Evolutionary conservation across 1,140 invertebrate species (phyloP).

Genomic region (Drosophila navojoa): DNA sequence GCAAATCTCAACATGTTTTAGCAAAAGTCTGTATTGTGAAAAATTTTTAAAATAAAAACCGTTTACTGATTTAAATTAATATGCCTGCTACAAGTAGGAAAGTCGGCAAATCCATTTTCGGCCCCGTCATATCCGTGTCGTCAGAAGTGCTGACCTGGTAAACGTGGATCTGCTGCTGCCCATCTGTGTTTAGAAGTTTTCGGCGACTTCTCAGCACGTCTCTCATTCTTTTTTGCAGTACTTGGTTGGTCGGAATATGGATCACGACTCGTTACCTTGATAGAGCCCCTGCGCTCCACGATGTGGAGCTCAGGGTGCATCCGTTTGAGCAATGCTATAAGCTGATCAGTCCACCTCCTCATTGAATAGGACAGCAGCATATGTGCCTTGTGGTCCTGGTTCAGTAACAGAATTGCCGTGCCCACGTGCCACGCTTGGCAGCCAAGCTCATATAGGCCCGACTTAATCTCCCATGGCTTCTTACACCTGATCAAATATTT

Average conservation of each 20-base stretch:
- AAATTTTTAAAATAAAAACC: conserved; percentile 7
- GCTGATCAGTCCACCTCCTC: not conserved
- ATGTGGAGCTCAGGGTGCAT: not conserved
- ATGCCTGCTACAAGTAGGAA: conserved; percentile 1
- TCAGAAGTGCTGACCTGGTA: not conserved
- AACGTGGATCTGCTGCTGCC: not conserved
- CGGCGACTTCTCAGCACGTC: too few species aligned
- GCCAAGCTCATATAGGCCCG: not conserved
- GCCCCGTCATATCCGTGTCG: too few species aligned
- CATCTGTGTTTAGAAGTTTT: too few species aligned
- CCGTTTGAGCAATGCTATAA: not conserved
- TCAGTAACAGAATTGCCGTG: conserved; percentile 6
- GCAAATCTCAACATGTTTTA: conserved; percentile 15
- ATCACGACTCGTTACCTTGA: too few species aligned
- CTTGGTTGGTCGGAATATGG: too few species aligned
- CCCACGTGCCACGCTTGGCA: conserved; percentile 23
- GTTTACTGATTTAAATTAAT: not conserved
- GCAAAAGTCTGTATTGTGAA: not conserved
- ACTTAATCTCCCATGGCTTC: not conserved
- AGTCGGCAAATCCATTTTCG: too few species aligned
- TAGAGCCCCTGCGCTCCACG: not conserved
- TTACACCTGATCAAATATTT: not conserved
- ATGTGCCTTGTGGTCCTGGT: not conserved
- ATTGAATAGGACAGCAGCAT: not conserved
- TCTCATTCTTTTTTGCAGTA: not conserved